Evolutionary conservation across 2,797 vertebrate species (phyloP).

Genomic region (Lepilemur ruficaudatus): DNA sequence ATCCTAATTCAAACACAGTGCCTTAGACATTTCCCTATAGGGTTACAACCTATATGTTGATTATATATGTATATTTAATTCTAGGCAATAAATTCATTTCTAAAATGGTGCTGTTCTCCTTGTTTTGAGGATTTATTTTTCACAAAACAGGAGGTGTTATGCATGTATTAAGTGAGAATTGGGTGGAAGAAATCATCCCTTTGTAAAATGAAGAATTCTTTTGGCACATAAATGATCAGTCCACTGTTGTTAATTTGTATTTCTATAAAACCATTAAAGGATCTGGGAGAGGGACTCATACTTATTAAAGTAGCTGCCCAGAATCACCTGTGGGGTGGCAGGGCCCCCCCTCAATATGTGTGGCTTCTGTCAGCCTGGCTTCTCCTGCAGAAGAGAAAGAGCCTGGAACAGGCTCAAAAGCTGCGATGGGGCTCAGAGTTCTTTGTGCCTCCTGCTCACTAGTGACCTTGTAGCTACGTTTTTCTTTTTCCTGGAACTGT

Average conservation of each 20-base stretch:
- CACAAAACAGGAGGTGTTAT: not conserved
- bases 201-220: not conserved
- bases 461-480: accelerated
- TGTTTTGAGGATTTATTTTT: not conserved
- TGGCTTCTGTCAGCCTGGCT: not conserved
- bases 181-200: not conserved
- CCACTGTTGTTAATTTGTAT: not conserved
- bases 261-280: not conserved
- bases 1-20: not conserved
- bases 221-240: not conserved
- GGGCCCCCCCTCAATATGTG: accelerated
- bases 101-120: not conserved
- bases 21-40: not conserved
- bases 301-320: not conserved
- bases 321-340: accelerated
- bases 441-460: not conserved
- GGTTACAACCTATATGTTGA: not conserved
- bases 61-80: not conserved
- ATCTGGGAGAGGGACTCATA: not conserved
- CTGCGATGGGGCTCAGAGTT: accelerated
- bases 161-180: not conserved
- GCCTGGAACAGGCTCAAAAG: not conserved
- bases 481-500: not conserved
- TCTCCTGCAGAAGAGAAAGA: not conserved
- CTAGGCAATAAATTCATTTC: not conserved